Percentiles rank a stretch among this genome's conserved stretches.
phyloP scores from a whole-genome alignment of 1,140 invertebrate species.

The Diplogasteroides magnus region DNA sequence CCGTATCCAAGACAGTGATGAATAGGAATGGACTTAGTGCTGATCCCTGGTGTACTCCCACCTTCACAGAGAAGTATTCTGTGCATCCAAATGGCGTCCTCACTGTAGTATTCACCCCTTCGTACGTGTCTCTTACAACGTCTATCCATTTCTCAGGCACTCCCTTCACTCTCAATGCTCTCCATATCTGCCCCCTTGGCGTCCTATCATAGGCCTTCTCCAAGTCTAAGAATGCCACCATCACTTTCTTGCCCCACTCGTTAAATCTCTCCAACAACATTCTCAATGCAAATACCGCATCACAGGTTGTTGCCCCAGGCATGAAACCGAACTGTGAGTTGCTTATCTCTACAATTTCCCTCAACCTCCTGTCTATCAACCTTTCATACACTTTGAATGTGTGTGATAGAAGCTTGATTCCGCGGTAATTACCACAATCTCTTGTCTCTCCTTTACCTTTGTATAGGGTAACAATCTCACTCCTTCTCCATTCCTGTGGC shows the following conservation, averaged over 20 bases:
- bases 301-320: neutral
- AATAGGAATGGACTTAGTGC: neutral
- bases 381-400: neutral
- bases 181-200: neutral
- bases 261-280: neutral
- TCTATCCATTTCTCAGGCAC: neutral
- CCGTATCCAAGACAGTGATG: neutral
- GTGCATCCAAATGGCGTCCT: neutral
- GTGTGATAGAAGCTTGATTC: neutral
- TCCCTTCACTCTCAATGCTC: neutral
- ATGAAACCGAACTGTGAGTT: neutral
- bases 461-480: neutral
- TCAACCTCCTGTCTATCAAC: neutral
- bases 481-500: neutral
- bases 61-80: neutral
- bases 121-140: neutral
- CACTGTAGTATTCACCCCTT: neutral
- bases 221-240: neutral
- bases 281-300: neutral
- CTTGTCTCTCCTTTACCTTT: neutral
- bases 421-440: neutral
- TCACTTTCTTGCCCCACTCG: neutral
- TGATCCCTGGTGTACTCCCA: neutral
- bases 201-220: neutral
- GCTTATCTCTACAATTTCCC: neutral